Evolutionary conservation across 2,888 invertebrate genomes (phyloP).

Genomic region (Dryobota labecula): DNA sequence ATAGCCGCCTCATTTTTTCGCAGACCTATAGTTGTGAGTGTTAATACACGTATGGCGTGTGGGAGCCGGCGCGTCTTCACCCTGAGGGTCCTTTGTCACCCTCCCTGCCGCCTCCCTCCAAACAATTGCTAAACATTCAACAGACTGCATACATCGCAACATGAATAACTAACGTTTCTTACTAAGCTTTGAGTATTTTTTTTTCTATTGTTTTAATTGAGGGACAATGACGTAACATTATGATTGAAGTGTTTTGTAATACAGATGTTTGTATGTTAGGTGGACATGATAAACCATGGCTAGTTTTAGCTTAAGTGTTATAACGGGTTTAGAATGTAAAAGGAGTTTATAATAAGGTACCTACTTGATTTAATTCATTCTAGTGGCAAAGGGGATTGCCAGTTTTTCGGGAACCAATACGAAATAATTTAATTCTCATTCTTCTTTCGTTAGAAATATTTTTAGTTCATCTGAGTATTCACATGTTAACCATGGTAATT

Average conservation of each 20-base stretch:
- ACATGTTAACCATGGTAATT: background rate
- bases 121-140: slow-evolving; percentile 79
- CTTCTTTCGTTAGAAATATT: background rate
- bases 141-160: slow-evolving; percentile 59
- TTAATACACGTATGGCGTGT: slow-evolving; percentile 53
- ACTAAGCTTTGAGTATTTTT: slow-evolving; percentile 51
- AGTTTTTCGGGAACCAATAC: background rate
- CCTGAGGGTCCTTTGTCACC: slow-evolving; percentile 84
- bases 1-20: slow-evolving; percentile 45
- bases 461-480: background rate
- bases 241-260: slow-evolving; percentile 16
- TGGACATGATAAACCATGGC: background rate
- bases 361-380: background rate
- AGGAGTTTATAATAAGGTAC: background rate
- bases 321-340: background rate
- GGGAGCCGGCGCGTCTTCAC: slow-evolving; percentile 70
- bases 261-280: background rate
- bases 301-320: background rate
- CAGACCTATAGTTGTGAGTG: slow-evolving; percentile 45
- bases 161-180: slow-evolving; percentile 52
- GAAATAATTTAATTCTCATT: background rate
- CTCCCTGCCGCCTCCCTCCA: slow-evolving; percentile 71
- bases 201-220: slow-evolving; percentile 48
- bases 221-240: slow-evolving; percentile 7
- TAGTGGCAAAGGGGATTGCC: background rate